Evolutionary conservation across 1,140 invertebrate species (phyloP).

Genomic region (Aphelinus certus): DNA sequence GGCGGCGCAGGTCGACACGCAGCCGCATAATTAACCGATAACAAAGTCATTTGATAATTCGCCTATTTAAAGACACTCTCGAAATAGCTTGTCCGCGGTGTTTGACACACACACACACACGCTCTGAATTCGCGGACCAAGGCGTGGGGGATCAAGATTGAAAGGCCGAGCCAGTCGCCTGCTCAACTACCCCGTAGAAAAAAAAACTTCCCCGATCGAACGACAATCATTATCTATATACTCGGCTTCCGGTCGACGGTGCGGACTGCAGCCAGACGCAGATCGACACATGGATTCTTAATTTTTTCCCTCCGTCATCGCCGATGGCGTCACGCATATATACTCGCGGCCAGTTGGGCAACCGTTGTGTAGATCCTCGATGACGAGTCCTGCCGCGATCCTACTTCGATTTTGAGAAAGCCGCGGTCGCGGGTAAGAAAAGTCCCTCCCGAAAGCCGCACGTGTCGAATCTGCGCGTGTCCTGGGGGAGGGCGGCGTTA

Average conservation of each 20-base stretch:
- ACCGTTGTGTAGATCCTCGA: too few relatives aligned
- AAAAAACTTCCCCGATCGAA: too few relatives aligned
- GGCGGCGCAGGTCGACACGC: background rate
- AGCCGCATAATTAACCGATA: conserved; percentile 35
- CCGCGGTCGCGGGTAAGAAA: too few relatives aligned
- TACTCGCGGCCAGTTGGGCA: too few relatives aligned
- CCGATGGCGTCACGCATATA: too few relatives aligned
- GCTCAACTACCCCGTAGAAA: background rate
- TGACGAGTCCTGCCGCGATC: too few relatives aligned
- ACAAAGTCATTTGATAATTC: conserved; percentile 31
- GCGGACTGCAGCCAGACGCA: too few relatives aligned
- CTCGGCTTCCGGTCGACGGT: background rate
- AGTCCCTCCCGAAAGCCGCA: background rate
- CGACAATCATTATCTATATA: background rate
- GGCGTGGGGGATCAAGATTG: too few relatives aligned
- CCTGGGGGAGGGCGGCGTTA: background rate
- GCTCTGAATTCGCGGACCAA: background rate
- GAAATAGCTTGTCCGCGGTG: background rate
- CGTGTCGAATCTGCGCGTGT: conserved; percentile 17
- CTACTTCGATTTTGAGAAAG: too few relatives aligned
- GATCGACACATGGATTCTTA: too few relatives aligned
- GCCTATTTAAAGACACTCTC: conserved; percentile 4
- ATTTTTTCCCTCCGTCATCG: too few relatives aligned
- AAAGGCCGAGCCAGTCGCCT: background rate
- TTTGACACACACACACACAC: background rate